These are phyloP conservation scores for Phaenicophaeus curvirostris DNA, from an alignment of 2,797 vertebrate species.

Conservation along the genomic window DNA sequence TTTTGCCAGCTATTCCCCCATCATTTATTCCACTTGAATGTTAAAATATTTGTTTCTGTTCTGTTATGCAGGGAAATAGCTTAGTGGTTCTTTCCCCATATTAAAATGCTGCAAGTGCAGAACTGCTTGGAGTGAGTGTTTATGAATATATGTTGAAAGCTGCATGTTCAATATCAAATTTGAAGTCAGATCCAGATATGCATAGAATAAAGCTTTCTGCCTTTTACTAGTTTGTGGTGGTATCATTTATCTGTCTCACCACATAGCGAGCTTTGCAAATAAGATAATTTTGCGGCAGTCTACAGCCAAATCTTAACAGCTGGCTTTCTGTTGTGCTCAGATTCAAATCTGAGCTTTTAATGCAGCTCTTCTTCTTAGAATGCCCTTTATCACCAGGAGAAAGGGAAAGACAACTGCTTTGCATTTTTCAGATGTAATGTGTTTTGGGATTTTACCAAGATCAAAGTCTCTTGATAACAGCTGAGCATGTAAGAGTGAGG, in stretches of 20 bases:
- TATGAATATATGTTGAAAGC: conserved; percentile 56
- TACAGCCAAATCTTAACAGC: conserved; percentile 64
- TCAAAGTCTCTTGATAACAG: conserved; percentile 33
- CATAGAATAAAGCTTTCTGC: conserved; percentile 42
- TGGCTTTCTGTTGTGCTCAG: conserved; percentile 63
- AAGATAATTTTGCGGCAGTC: conserved; percentile 64
- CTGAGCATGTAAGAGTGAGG: neutral
- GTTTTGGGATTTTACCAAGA: conserved; percentile 35
- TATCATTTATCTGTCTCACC: conserved; percentile 64
- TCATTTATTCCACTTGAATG: conserved; percentile 6
- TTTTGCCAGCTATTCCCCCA: neutral
- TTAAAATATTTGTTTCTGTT: conserved; percentile 66
- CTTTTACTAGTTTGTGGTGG: conserved; percentile 22
- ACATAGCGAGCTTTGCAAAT: conserved; percentile 64
- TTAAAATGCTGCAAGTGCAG: conserved; percentile 57
- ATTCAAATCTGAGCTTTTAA: conserved; percentile 58
- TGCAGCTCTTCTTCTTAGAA: conserved; percentile 38
- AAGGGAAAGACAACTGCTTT: conserved; percentile 41
- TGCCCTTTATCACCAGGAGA: conserved; percentile 58
- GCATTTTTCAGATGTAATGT: conserved; percentile 26
- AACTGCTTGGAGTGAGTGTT: conserved; percentile 54
- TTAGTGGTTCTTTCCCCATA: conserved; percentile 13
- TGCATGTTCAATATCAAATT: conserved; percentile 47
- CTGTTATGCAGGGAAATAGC: conserved; percentile 13
- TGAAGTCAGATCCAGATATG: conserved; percentile 42